phyloP scores from a whole-genome alignment of 1,140 invertebrate genomes.

The Schlechtendalia chinensis region DNA sequence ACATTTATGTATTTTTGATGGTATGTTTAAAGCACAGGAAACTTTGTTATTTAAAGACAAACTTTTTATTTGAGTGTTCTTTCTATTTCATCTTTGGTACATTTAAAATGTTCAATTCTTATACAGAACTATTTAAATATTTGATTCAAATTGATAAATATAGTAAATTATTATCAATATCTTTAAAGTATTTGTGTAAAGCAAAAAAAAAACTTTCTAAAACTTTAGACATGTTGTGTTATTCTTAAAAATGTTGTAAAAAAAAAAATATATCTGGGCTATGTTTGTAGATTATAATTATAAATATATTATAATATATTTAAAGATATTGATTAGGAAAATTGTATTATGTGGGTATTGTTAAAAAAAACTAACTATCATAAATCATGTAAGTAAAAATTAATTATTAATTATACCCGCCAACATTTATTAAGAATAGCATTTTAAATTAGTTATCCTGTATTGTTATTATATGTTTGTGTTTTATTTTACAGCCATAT shows the following conservation, averaged over 20 bases:
- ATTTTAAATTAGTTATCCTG: not conserved
- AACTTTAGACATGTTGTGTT: no score
- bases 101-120: not conserved
- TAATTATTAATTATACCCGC: no score
- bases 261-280: not conserved
- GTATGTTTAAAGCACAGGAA: not conserved
- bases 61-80: not conserved
- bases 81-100: conserved; percentile 33
- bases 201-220: not conserved
- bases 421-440: no score
- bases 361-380: no score
- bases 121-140: not conserved
- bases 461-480: not conserved
- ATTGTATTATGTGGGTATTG: not conserved
- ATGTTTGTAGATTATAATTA: not conserved
- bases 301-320: not conserved
- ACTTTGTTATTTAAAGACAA: conserved; percentile 26
- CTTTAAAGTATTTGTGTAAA: not conserved
- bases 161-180: not conserved
- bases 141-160: not conserved
- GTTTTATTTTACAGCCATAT: not conserved
- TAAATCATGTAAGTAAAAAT: no score
- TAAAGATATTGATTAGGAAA: not conserved
- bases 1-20: conserved; percentile 9
- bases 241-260: no score